Evolutionary conservation across 2,113 vertebrate genomes (phyloP).

Genomic region (Catharus fuscescens): DNA sequence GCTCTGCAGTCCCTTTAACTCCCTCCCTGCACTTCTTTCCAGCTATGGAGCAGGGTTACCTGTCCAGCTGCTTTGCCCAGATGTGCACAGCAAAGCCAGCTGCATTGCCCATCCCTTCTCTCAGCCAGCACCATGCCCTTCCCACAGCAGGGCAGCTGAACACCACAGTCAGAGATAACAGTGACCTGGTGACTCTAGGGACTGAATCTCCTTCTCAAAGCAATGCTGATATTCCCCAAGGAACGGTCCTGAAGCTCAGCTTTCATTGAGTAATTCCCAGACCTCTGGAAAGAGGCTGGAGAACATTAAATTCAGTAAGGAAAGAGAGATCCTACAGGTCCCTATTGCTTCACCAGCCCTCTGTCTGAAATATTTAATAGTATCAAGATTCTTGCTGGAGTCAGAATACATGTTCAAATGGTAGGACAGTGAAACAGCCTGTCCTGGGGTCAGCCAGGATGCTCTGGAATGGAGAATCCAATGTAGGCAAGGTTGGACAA

Average conservation of each 20-base stretch:
- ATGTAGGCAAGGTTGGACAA: neutral
- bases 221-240: neutral
- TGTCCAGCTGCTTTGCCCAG: neutral
- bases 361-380: neutral
- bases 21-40: neutral
- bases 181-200: neutral
- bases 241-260: neutral
- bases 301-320: neutral
- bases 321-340: neutral
- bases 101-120: neutral
- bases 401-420: neutral
- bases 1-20: neutral
- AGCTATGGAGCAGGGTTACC: neutral
- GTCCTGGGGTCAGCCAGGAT: neutral
- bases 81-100: neutral
- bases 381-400: neutral
- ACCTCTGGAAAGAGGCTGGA: neutral
- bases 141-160: neutral
- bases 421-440: neutral
- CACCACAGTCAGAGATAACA: neutral
- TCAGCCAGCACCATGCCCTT: neutral
- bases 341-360: neutral
- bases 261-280: neutral
- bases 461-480: neutral
- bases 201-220: neutral